These are phyloP conservation scores for Gambusia affinis DNA, from an alignment of 2,113 vertebrate species.

Conservation along the genomic window DNA sequence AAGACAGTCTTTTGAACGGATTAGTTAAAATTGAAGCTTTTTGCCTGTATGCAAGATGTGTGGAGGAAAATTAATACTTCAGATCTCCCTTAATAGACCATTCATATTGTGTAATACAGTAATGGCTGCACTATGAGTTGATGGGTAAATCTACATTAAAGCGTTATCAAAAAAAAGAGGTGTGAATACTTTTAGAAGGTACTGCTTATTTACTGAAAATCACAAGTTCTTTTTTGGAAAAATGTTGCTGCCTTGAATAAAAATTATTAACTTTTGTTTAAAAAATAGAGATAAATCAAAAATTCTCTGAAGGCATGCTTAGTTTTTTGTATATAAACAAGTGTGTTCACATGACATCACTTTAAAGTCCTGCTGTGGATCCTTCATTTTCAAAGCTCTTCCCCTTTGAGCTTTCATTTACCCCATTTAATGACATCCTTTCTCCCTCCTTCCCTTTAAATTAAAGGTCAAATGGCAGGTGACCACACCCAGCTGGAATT, in stretches of 20 bases:
- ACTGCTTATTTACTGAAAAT: neutral
- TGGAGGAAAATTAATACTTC: neutral
- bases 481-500: constrained; percentile 98
- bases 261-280: neutral
- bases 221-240: neutral
- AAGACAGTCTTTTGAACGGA: neutral
- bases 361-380: neutral
- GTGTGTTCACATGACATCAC: neutral
- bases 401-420: neutral
- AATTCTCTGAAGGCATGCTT: neutral
- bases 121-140: neutral
- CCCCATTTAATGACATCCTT: constrained; percentile 21
- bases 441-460: constrained; percentile 27
- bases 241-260: neutral
- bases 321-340: neutral
- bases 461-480: constrained; percentile 95
- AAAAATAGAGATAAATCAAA: neutral
- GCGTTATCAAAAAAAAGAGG: neutral
- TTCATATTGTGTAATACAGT: neutral
- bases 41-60: neutral
- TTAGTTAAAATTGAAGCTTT: neutral
- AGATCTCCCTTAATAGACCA: neutral
- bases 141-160: neutral
- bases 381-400: neutral
- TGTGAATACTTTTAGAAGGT: neutral